Conservation (phyloP, 2,888 invertebrate genomes). For the Hypena proboscidalis region DNA sequence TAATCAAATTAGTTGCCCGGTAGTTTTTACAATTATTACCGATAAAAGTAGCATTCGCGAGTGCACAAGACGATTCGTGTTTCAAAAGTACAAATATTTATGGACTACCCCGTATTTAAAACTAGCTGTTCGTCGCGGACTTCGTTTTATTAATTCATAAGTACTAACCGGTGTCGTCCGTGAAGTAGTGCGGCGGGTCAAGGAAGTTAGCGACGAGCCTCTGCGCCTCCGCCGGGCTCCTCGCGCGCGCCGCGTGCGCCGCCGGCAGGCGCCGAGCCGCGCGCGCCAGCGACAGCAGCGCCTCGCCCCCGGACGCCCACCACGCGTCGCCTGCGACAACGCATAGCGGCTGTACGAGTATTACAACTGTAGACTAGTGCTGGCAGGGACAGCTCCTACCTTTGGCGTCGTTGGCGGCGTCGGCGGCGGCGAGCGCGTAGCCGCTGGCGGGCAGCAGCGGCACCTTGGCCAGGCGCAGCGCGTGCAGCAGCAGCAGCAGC, state of each 20-base stretch:
- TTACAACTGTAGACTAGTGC: too few relatives aligned
- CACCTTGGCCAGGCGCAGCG: slow-evolving; percentile 75
- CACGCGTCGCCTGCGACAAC: slow-evolving; percentile 31
- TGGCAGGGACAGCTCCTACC: too few relatives aligned
- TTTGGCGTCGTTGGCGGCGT: slow-evolving; percentile 25
- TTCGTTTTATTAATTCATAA: too few relatives aligned
- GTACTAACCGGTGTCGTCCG: slow-evolving; percentile 50
- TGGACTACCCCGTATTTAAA: neutral
- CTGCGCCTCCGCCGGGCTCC: slow-evolving; percentile 39
- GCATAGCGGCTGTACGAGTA: slow-evolving; percentile 23
- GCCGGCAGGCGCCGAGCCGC: slow-evolving; percentile 49
- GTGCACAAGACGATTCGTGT: too few relatives aligned
- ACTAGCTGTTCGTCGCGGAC: too few relatives aligned
- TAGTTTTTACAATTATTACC: too few relatives aligned
- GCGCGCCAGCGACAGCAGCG: slow-evolving; percentile 41
- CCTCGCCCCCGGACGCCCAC: slow-evolving; percentile 43
- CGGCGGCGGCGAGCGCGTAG: slow-evolving; percentile 26
- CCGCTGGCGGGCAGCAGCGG: slow-evolving; percentile 47
- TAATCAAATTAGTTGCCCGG: too few relatives aligned
- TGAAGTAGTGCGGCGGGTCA: slow-evolving; percentile 69
- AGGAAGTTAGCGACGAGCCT: slow-evolving; percentile 46
- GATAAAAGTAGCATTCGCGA: too few relatives aligned
- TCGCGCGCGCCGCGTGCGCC: slow-evolving; percentile 39
- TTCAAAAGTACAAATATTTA: too few relatives aligned
- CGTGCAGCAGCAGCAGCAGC: slow-evolving; percentile 90